phyloP scores from a whole-genome alignment of 2,797 vertebrate genomes.

The Macrochelys suwanniensis region DNA sequence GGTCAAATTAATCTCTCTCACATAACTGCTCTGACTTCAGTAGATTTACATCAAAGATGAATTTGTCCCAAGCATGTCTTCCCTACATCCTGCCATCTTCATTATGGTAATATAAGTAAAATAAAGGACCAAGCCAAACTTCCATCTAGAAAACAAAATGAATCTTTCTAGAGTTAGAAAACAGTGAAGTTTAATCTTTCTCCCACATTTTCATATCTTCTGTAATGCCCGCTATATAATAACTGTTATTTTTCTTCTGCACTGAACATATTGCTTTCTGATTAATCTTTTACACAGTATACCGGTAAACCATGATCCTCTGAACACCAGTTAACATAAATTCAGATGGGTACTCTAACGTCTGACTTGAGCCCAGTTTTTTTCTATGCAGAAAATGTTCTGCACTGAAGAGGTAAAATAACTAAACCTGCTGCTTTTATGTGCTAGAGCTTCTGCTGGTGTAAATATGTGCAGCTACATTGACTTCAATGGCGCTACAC shows the following conservation, averaged over 20 bases:
- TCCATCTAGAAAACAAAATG: not conserved
- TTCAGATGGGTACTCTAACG: slow-evolving; percentile 11
- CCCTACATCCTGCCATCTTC: not conserved
- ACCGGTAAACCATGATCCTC: not conserved
- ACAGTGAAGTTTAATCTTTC: slow-evolving; percentile 46
- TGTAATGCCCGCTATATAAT: not conserved
- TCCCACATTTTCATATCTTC: not conserved
- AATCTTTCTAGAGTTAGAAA: slow-evolving; percentile 10
- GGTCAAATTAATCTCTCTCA: slow-evolving; percentile 3
- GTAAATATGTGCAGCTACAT: not conserved
- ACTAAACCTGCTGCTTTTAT: slow-evolving; percentile 24
- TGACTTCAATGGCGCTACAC: not conserved
- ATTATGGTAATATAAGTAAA: slow-evolving; percentile 26
- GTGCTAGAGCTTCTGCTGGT: not conserved
- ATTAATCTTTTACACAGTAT: not conserved
- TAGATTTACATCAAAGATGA: not conserved
- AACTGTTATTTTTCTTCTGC: slow-evolving; percentile 29
- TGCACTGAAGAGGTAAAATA: slow-evolving; percentile 17
- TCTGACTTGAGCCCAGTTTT: not conserved
- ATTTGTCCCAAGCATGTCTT: slow-evolving; percentile 6
- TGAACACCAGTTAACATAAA: not conserved
- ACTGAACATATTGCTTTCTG: not conserved
- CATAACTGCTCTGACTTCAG: not conserved
- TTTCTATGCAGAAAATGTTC: slow-evolving; percentile 20
- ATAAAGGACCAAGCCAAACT: slow-evolving; percentile 25